Percentiles rank a stretch among this genome's conserved stretches.
Evolutionary conservation across 92 coral and sea anemone genomes (phyloP).

Genomic region (Zoanthus sociatus): DNA sequence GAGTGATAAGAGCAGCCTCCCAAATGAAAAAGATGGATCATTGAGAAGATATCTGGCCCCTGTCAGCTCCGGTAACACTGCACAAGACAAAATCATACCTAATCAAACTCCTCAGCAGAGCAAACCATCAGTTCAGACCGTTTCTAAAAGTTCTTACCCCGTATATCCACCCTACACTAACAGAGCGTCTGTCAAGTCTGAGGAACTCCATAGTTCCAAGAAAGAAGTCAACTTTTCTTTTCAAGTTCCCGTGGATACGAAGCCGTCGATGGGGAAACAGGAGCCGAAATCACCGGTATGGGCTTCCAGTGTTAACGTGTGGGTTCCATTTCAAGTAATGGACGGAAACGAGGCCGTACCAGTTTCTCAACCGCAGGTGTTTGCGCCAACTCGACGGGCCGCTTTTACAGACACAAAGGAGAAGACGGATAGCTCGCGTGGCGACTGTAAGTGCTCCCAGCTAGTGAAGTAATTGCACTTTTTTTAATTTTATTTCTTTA

Average conservation of each 20-base stretch:
- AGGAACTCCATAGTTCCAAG: conserved; percentile 36
- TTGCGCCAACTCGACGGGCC: conserved; percentile 35
- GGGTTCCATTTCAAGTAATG: conserved; percentile 89
- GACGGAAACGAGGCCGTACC: conserved; percentile 61
- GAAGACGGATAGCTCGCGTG: background rate
- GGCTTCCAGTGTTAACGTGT: conserved; percentile 85
- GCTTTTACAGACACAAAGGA: background rate
- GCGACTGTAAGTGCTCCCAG: background rate
- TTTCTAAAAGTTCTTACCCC: conserved; percentile 24
- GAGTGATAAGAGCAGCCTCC: background rate
- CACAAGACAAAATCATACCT: background rate
- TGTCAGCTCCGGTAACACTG: background rate
- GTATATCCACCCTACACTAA: conserved; percentile 60
- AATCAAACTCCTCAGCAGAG: background rate
- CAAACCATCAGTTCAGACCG: background rate
- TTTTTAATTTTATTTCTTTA: background rate
- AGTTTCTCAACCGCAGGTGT: conserved; percentile 33
- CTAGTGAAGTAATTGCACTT: background rate
- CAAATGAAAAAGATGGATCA: background rate
- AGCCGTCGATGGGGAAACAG: conserved; percentile 30
- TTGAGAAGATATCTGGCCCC: background rate
- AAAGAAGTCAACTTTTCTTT: conserved; percentile 76
- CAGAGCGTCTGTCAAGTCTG: conserved; percentile 34
- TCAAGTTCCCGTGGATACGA: conserved; percentile 74
- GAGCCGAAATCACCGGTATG: conserved; percentile 63